phyloP scores from a whole-genome alignment of 2,888 invertebrate species.

The Cheilosia pagana region DNA sequence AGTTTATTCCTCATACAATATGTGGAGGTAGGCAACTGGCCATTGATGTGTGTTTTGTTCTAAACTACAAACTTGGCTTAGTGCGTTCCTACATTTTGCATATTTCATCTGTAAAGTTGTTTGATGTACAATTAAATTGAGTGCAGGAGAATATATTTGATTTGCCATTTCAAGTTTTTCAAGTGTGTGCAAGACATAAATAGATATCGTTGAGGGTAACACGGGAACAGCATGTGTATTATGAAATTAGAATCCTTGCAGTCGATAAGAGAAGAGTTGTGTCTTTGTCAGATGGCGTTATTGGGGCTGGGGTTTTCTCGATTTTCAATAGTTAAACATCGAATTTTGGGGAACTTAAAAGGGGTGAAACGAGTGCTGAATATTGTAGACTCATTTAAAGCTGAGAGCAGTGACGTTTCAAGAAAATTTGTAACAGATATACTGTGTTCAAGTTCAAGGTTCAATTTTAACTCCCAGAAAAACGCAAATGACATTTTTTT shows the following conservation, averaged over 20 bases:
- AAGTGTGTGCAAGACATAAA: slow-evolving; percentile 1
- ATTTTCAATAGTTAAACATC: too few species aligned
- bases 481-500: too few species aligned
- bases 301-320: background rate
- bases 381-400: too few species aligned
- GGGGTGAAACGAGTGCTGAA: too few species aligned
- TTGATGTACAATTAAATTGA: slow-evolving; percentile 64
- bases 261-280: background rate
- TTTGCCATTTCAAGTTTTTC: slow-evolving; percentile 44
- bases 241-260: background rate
- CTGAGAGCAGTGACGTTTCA: too few species aligned
- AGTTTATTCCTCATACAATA: slow-evolving; percentile 9
- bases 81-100: slow-evolving; percentile 57
- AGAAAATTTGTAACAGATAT: too few species aligned
- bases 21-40: slow-evolving; percentile 20
- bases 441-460: too few species aligned
- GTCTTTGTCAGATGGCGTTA: background rate
- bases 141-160: slow-evolving; percentile 49
- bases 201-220: background rate
- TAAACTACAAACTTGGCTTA: slow-evolving; percentile 40
- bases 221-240: background rate
- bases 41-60: slow-evolving; percentile 59
- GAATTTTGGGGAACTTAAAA: too few species aligned
- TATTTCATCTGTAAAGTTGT: slow-evolving; percentile 67
- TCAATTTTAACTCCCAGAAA: too few species aligned